These are phyloP conservation scores for Radopholus similis DNA, from an alignment of 1,140 invertebrate species.

Conservation along the genomic window DNA sequence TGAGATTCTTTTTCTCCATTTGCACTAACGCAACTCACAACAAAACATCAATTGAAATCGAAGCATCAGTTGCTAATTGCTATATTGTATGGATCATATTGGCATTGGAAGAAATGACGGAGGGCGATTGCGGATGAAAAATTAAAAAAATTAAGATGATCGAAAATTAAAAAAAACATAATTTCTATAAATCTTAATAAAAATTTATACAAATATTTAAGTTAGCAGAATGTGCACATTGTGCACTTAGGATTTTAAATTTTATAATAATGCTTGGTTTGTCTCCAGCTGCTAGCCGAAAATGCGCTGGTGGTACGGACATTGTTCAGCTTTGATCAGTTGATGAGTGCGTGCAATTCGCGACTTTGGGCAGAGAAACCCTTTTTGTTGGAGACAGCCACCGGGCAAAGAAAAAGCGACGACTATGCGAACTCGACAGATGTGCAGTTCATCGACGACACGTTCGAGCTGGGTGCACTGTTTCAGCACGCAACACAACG, in stretches of 20 bases:
- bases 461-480: slow-evolving; percentile 34
- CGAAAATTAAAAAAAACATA: too few relatives aligned
- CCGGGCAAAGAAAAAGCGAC: background rate
- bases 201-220: too few relatives aligned
- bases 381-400: slow-evolving; percentile 28
- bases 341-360: slow-evolving; percentile 37
- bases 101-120: background rate
- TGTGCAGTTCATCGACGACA: slow-evolving; percentile 28
- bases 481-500: slow-evolving; percentile 29
- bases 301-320: slow-evolving; percentile 31
- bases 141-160: too few relatives aligned
- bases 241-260: too few relatives aligned
- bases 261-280: slow-evolving; percentile 16
- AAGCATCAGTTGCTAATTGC: too few relatives aligned
- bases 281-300: slow-evolving; percentile 31
- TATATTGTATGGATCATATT: too few relatives aligned
- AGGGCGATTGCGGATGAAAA: background rate
- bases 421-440: slow-evolving; percentile 14
- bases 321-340: slow-evolving; percentile 43
- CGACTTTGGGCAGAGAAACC: slow-evolving; percentile 33
- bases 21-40: slow-evolving; percentile 20
- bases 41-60: too few relatives aligned
- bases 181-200: too few relatives aligned
- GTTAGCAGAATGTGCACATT: too few relatives aligned
- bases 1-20: slow-evolving; percentile 53